Evolutionary conservation across 2,797 vertebrate species (phyloP), one percentile per base, ranked within the genome.

Genomic region (Lacerta agilis): DNA sequence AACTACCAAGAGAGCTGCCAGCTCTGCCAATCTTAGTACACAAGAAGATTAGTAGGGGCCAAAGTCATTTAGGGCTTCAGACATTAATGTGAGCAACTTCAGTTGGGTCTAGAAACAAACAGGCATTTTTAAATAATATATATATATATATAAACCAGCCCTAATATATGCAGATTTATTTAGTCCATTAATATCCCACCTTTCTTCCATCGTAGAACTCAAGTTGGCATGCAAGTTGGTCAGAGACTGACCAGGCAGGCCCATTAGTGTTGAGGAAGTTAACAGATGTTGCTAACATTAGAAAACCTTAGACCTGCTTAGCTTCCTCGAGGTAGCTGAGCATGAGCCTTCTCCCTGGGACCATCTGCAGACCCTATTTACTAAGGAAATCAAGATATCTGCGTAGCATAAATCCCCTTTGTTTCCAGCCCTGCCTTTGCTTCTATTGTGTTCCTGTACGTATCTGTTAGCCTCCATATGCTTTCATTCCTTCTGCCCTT

Each of bases 401-500:
- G 49, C 6, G 25, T 25, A 18, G 27, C 6, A 81, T 11, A 38
- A 81, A 36, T 66, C 79, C 55, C 61, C 49, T 66, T 18, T 81
- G 8, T 38, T 66, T 81, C 27, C 33, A 81, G 36, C 58, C 38
- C 41, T 49, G 41, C 8, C 17, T 82, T 67, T 43, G 38, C 27
- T 66, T n/a, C 43, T 11, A 8, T 43, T 82, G 80, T 67, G 64
- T 15, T 67, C 13, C 67, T 67, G 38, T 27, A 78, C 23, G 43
- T n/a, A 55, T 58, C 77, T 27, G 41, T 33, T 58, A 29, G 76
- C 86, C 61, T 18, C 90, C 91, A 79, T 86, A 36, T 82, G 73
- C 75, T 86, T 92, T 92, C 90, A 83, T 82, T 82, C 13, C 38
- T 82, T 82, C 91, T 93, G 90, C 73, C 90, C 36, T 82, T 58